phyloP scores from a whole-genome alignment of 2,113 vertebrate genomes.

The Microtus richardsoni region DNA sequence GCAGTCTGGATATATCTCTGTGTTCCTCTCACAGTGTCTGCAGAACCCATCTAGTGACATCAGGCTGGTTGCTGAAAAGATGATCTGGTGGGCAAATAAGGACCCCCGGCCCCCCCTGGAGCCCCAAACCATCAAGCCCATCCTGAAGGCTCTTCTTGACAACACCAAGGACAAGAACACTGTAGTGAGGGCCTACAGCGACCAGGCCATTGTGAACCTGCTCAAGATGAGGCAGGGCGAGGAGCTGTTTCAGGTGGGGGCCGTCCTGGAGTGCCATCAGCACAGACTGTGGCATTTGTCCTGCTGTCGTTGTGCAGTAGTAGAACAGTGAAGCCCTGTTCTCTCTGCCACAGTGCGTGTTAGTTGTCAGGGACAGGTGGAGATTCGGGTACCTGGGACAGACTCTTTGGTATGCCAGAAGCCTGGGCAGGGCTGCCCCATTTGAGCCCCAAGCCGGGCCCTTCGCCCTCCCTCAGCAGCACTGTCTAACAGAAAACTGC shows the following conservation, averaged over 20 bases:
- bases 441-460: background rate
- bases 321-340: background rate
- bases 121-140: conserved; percentile 91
- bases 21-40: conserved; percentile 89
- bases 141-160: conserved; percentile 97
- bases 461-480: background rate
- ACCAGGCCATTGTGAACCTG: conserved; percentile 96
- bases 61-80: conserved; percentile 95
- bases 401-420: background rate
- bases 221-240: conserved; percentile 94
- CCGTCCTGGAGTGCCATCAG: background rate
- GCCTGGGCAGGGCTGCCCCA: background rate
- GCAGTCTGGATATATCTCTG: background rate
- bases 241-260: conserved; percentile 92
- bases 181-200: conserved; percentile 95
- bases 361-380: background rate
- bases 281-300: accelerated
- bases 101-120: conserved; percentile 92
- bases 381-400: background rate
- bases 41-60: conserved; percentile 99
- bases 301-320: background rate
- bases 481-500: background rate
- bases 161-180: conserved; percentile 99
- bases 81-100: conserved; percentile 98
- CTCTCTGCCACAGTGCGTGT: accelerated